Evolutionary conservation across 2,797 vertebrate species (phyloP).

Genomic region (Heterohyrax brucei): DNA sequence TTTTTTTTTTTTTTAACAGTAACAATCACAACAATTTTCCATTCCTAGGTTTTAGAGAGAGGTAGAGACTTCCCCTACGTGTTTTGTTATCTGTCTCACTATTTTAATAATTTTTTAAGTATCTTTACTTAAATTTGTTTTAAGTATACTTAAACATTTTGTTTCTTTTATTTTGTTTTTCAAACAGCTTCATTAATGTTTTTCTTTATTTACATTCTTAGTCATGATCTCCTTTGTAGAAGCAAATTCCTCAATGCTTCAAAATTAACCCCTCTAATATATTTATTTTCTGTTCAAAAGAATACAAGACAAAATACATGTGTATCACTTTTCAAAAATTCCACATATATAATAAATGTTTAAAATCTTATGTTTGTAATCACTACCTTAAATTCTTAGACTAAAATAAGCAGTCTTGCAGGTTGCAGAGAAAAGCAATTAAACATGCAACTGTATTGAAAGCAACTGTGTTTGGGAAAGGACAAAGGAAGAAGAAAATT

Average conservation of each 20-base stretch:
- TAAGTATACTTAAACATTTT: conserved; percentile 9
- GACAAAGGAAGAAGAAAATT: conserved; percentile 55
- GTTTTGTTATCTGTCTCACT: background rate
- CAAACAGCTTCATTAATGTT: conserved; percentile 59
- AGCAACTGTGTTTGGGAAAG: conserved; percentile 18
- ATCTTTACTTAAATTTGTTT: conserved; percentile 8
- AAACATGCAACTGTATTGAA: background rate
- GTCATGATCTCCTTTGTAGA: background rate
- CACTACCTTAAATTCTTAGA: conserved; percentile 22
- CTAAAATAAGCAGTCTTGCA: conserved; percentile 16
- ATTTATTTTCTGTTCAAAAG: conserved; percentile 59
- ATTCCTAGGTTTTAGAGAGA: background rate
- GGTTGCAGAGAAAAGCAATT: conserved; percentile 36
- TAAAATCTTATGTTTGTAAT: conserved; percentile 51
- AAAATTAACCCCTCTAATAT: conserved; percentile 57
- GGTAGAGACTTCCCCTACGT: background rate
- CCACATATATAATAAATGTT: background rate
- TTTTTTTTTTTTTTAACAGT: no score
- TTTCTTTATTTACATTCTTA: conserved; percentile 58
- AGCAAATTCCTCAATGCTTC: conserved; percentile 21
- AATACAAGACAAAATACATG: background rate
- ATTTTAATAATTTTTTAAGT: background rate
- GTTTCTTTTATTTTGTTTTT: conserved; percentile 33
- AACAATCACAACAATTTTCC: background rate
- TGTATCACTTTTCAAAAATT: conserved; percentile 47